Evolutionary conservation across 2,113 vertebrate species (phyloP).

Genomic region (Perca fluviatilis): DNA sequence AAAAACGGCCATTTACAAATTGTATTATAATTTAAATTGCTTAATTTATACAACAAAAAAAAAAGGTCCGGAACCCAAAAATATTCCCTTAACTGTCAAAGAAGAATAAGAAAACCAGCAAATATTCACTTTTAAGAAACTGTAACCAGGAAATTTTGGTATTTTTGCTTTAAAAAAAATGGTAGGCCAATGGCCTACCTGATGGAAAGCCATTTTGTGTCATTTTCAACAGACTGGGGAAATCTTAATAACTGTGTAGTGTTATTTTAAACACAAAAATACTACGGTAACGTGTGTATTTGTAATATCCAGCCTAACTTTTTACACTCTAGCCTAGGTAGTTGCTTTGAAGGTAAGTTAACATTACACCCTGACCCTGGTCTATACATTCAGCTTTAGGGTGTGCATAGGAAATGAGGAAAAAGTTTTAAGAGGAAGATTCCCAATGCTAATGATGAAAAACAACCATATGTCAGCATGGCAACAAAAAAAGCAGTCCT

Average conservation of each 20-base stretch:
- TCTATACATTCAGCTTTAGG: neutral
- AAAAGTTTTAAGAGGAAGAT: neutral
- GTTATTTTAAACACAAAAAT: neutral
- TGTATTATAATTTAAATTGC: neutral
- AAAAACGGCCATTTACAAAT: neutral
- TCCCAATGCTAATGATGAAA: neutral
- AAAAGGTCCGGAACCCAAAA: neutral
- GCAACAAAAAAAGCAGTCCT: neutral
- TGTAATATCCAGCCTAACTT: neutral
- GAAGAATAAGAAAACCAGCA: too few species aligned
- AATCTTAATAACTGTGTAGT: neutral
- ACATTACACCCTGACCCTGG: too few species aligned
- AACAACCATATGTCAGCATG: slow-evolving; percentile 12
- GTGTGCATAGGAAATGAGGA: neutral
- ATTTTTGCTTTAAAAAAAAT: too few species aligned
- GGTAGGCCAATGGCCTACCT: neutral
- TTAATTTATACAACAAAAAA: too few species aligned
- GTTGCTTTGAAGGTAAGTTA: too few species aligned
- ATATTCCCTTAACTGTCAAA: neutral
- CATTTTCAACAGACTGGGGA: neutral
- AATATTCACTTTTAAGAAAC: too few species aligned
- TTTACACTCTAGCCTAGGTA: too few species aligned
- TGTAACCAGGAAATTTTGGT: too few species aligned
- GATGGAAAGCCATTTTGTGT: neutral
- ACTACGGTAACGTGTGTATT: too few species aligned